Percentiles rank a stretch among this genome's conserved stretches.
phyloP scores from a whole-genome alignment of 2,888 invertebrate species.

The Lasioglossum morio region DNA sequence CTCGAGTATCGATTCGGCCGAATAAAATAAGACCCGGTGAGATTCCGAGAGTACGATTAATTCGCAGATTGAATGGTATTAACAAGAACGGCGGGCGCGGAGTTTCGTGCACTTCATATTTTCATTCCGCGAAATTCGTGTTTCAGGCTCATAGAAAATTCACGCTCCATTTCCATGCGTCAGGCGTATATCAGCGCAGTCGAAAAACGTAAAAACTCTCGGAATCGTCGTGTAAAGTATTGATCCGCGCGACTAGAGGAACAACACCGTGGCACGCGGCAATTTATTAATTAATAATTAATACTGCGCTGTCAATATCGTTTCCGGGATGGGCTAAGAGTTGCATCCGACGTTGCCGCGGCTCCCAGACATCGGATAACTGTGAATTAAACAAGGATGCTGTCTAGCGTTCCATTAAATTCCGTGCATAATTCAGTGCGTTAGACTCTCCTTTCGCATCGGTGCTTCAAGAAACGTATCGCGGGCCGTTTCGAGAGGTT shows the following conservation, averaged over 20 bases:
- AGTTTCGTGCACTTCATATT: not conserved
- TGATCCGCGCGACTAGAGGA: not conserved
- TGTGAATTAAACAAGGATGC: constrained; percentile 32
- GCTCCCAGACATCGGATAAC: not conserved
- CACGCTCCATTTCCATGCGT: not conserved
- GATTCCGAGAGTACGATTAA: not conserved
- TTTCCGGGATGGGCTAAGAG: not conserved
- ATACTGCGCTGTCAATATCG: not conserved
- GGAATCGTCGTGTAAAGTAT: not conserved
- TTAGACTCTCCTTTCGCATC: not conserved
- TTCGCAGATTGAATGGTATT: not conserved
- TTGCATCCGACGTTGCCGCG: no score
- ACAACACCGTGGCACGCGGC: not conserved
- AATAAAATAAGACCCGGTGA: not conserved
- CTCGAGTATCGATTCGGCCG: not conserved
- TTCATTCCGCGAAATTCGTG: not conserved
- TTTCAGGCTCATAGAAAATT: not conserved
- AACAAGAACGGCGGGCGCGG: not conserved
- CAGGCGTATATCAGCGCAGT: not conserved
- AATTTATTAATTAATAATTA: constrained; percentile 9
- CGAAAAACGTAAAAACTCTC: not conserved
- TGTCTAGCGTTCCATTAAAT: constrained; percentile 18
- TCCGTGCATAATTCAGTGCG: constrained; percentile 17
- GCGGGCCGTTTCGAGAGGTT: not conserved
- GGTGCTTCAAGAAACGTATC: not conserved